Base-by-base conservation (phyloP, 1,140 invertebrate species). In the Drosophila pachea region DNA sequence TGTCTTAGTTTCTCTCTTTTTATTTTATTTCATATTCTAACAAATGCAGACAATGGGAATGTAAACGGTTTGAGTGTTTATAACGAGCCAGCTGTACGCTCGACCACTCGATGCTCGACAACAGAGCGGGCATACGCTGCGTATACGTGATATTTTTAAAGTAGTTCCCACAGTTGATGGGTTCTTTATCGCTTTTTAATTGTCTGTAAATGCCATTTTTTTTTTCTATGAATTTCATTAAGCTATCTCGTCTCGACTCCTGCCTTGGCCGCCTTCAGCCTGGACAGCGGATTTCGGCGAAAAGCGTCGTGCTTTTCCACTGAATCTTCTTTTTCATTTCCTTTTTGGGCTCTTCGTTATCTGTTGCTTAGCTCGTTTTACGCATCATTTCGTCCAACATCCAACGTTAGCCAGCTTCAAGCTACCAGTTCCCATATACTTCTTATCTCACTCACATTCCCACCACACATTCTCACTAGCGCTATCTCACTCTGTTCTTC, bases 321-420 rank as follows among this genome's bases (percentile, higher is more conserved):
- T 14, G 5, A 6, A 0, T 43, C 7, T 2, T 14, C 40, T 40
- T n/a, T 11, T 32, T n/a, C 31, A 42, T 35, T 31, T 48, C n/a
- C 29, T 31, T 9, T 7, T 50, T 68, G 22, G 56, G 29, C 32
- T 29, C 50, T 49, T 42, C 40, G 52, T 84, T 84, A 78, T 83
- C 79, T 84, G 79, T 64, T 83, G 59, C 66, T 73, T 45, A 53
- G 68, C 62, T 83, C 78, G 78, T 83, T 78, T 83, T 49, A 73
- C 75, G 72, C 72, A 67, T 73, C 79, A 84, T 84, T 83, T 62
- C 54, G 36, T 36, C 12, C 38, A 55, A 8, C 59, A 63, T 40
- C 32, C 33, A 22, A 22, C 22, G 56, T 49, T 49, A 8, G 43
- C 45, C 38, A 55, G 52, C 7, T 36, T 32, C 45, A 22, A 22